Base-by-base conservation (phyloP, 2,888 invertebrate genomes). In the Apamea sordens region DNA sequence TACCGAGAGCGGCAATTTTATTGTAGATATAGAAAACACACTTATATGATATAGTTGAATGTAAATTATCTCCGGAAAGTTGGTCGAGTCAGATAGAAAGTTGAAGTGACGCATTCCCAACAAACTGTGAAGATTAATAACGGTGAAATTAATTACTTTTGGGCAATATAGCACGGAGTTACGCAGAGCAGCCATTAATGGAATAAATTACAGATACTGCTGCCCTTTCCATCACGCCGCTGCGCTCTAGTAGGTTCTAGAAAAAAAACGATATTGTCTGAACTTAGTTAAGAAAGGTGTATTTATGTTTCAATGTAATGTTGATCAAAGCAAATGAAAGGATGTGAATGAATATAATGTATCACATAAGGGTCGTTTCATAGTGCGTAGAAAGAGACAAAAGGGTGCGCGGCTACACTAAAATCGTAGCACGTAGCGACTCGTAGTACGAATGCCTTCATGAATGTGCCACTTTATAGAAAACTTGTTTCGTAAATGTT, bases 61-160 rank as follows among this genome's bases (percentile, higher is more conserved):
- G 64, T 69, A 84, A 82, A 85, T 85, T 36, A 65, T 85, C 84
- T 84, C 70, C 77, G 59, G 69, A 81, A 89, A 89, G 79, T 87
- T 87, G 59, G 76, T 71, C 41, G 72, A 84, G 80, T 73, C 78
- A 82, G 83, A 82, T 85, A 80, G 87, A 89, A 85, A 91, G 89
- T 89, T 86, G 83, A 89, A 89, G 87, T 87, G 90, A 87, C 90
- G 88, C 86, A 88, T 91, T 82, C 68, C 72, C 41, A 83, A 89
- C 89, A 87, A 90, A 90, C 86, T 86, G 90, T 85, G 86, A 91
- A 92, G 91, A 93, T 93, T 92, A 92, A 93, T 93, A 91, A 91
- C 88, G 90, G 89, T 89, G 82, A 85, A 90, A 91, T 91, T 92
- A 94, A 93, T 93, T 93, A 92, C 91, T 91, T 92, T 92, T 89